These are phyloP conservation scores for Sebastiscus tertius DNA, from an alignment of 2,797 vertebrate genomes.

Conservation along the genomic window DNA sequence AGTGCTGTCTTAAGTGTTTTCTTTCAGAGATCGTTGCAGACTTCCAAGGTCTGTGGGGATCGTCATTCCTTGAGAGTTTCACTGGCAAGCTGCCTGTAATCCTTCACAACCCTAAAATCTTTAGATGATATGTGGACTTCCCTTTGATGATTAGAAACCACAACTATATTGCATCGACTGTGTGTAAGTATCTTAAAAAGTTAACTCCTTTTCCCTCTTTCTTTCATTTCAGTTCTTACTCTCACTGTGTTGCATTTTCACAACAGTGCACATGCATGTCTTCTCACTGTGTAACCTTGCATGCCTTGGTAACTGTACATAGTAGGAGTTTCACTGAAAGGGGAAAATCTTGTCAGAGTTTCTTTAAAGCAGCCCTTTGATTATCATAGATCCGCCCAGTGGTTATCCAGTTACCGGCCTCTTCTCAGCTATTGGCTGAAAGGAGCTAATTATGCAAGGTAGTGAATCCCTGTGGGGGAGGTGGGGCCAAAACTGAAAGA, in stretches of 20 bases:
- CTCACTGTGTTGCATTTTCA: constrained; percentile 17
- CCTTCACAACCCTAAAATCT: constrained; percentile 47
- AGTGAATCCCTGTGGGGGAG: constrained; percentile 85
- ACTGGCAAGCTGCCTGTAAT: constrained; percentile 42
- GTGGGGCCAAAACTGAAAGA: constrained; percentile 86
- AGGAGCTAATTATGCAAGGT: constrained; percentile 87
- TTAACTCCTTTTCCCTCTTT: background rate
- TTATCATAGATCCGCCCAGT: constrained; percentile 87
- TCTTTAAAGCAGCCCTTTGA: constrained; percentile 86
- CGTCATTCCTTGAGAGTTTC: constrained; percentile 42
- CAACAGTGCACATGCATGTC: constrained; percentile 45
- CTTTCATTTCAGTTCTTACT: background rate
- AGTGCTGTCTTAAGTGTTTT: constrained; percentile 56
- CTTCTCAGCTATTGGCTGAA: constrained; percentile 79
- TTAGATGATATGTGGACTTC: constrained; percentile 25
- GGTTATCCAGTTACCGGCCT: constrained; percentile 86
- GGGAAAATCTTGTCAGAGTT: constrained; percentile 72
- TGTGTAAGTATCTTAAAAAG: constrained; percentile 3
- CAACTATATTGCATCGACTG: constrained; percentile 10
- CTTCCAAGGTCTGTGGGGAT: constrained; percentile 34
- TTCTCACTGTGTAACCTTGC: constrained; percentile 47
- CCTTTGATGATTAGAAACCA: constrained; percentile 44
- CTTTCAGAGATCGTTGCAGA: constrained; percentile 51
- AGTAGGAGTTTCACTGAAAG: constrained; percentile 59
- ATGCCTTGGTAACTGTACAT: constrained; percentile 45